Percentiles rank a stretch among this genome's conserved stretches.
phyloP scores from a whole-genome alignment of 2,797 vertebrate genomes.

The Oryzias dopingdopingensis region DNA sequence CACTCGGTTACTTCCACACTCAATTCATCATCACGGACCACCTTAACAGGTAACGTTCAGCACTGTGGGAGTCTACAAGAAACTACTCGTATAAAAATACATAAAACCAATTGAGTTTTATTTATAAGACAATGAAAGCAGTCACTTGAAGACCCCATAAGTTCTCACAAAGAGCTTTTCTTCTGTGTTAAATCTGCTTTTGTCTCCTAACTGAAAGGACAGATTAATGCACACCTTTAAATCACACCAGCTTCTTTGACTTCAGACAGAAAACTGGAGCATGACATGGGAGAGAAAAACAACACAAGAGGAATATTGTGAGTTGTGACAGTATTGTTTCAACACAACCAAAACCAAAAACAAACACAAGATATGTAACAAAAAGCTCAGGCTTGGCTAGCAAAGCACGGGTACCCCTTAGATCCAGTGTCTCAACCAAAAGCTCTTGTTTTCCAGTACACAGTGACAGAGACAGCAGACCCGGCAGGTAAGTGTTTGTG shows the following conservation, averaged over 20 bases:
- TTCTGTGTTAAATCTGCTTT: slow-evolving; percentile 37
- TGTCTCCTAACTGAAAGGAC: slow-evolving; percentile 41
- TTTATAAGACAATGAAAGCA: slow-evolving; percentile 51
- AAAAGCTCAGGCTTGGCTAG: slow-evolving; percentile 45
- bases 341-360: slow-evolving; percentile 60
- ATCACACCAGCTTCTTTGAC: slow-evolving; percentile 33
- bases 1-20: too few species aligned
- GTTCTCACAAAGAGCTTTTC: slow-evolving; percentile 49
- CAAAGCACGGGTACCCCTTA: slow-evolving; percentile 49
- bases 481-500: slow-evolving; percentile 74
- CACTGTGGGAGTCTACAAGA: too few species aligned
- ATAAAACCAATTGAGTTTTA: slow-evolving; percentile 24
- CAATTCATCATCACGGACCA: too few species aligned
- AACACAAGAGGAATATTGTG: slow-evolving; percentile 62
- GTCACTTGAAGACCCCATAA: slow-evolving; percentile 32
- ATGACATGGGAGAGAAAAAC: slow-evolving; percentile 57
- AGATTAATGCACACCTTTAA: slow-evolving; percentile 46
- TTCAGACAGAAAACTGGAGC: slow-evolving; percentile 46
- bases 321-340: slow-evolving; percentile 46
- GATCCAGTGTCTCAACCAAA: slow-evolving; percentile 65
- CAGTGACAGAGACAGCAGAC: slow-evolving; percentile 73
- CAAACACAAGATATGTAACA: slow-evolving; percentile 64
- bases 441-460: slow-evolving; percentile 79
- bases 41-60: too few species aligned
- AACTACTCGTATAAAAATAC: too few species aligned